A percentile compares a stretch with the other conserved stretches of the same genome.
phyloP scores from a whole-genome alignment of 2,113 vertebrate species.

The Pristiophorus japonicus region DNA sequence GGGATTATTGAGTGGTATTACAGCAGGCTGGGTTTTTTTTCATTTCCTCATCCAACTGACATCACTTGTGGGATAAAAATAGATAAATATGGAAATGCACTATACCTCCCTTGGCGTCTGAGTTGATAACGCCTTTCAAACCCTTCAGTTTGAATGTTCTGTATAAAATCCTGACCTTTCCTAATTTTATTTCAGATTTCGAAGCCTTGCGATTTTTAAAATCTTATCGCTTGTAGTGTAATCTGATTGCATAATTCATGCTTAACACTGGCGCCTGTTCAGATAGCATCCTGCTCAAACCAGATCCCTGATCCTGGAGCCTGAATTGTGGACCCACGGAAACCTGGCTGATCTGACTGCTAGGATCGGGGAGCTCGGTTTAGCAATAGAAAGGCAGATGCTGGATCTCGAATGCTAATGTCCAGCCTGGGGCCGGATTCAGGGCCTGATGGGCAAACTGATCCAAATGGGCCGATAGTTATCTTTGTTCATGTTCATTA shows the following conservation, averaged over 20 bases:
- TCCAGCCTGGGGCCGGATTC: too few species aligned
- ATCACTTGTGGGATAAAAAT: not conserved
- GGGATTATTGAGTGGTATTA: not conserved
- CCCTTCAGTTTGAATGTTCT: not conserved
- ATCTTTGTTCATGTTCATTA: too few species aligned
- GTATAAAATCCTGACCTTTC: not conserved
- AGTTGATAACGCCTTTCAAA: not conserved
- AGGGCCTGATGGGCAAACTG: too few species aligned
- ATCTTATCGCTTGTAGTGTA: not conserved
- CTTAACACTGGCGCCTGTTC: not conserved
- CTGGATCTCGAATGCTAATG: too few species aligned
- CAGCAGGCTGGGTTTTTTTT: not conserved
- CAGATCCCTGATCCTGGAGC: too few species aligned
- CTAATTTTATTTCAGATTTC: not conserved
- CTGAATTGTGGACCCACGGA: not conserved
- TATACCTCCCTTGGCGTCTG: not conserved
- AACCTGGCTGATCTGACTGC: too few species aligned
- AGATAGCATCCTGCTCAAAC: not conserved
- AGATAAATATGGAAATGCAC: not conserved
- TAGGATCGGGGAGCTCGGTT: too few species aligned
- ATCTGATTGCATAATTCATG: not conserved
- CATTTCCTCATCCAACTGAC: not conserved
- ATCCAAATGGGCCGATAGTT: too few species aligned
- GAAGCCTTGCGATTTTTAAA: not conserved
- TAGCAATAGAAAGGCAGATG: not conserved